Evolutionary conservation across 1,140 invertebrate genomes (phyloP).

Genomic region (Cardiocondyla obscurior): DNA sequence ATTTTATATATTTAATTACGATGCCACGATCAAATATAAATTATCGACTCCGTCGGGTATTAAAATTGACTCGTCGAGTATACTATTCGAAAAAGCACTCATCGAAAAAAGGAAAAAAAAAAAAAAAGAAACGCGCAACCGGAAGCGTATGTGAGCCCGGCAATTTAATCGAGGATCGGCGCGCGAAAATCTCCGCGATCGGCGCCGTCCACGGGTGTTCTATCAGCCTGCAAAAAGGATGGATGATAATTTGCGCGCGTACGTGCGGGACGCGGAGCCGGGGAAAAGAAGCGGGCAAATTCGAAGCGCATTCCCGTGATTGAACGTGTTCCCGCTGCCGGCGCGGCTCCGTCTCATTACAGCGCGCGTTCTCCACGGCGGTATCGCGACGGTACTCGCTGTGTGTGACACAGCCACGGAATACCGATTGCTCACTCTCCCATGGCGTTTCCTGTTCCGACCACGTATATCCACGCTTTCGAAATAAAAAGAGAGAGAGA

Average conservation of each 20-base stretch:
- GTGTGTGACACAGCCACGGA: slow-evolving; percentile 63
- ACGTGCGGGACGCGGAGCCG: not conserved
- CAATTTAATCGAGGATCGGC: not conserved
- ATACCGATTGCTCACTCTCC: slow-evolving; percentile 80
- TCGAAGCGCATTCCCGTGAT: slow-evolving; percentile 32
- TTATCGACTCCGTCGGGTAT: not conserved
- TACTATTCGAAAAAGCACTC: too few species aligned
- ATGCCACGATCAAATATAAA: too few species aligned
- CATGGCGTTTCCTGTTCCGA: slow-evolving; percentile 80
- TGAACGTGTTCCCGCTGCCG: slow-evolving; percentile 12
- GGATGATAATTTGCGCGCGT: slow-evolving; percentile 34
- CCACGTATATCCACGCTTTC: slow-evolving; percentile 70
- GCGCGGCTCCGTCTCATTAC: slow-evolving; percentile 46
- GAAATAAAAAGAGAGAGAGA: slow-evolving; percentile 60
- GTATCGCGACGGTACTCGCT: slow-evolving; percentile 17
- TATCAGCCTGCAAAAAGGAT: slow-evolving; percentile 9
- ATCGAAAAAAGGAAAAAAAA: too few species aligned
- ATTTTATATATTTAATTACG: too few species aligned
- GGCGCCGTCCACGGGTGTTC: not conserved
- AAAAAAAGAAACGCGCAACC: not conserved
- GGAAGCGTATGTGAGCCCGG: not conserved
- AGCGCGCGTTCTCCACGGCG: slow-evolving; percentile 1
- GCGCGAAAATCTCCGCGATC: not conserved
- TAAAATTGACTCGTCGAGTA: not conserved
- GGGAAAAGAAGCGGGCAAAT: slow-evolving; percentile 5